Evolutionary conservation across 2,113 vertebrate genomes (phyloP).

Genomic region (Eupsittula cactorum): DNA sequence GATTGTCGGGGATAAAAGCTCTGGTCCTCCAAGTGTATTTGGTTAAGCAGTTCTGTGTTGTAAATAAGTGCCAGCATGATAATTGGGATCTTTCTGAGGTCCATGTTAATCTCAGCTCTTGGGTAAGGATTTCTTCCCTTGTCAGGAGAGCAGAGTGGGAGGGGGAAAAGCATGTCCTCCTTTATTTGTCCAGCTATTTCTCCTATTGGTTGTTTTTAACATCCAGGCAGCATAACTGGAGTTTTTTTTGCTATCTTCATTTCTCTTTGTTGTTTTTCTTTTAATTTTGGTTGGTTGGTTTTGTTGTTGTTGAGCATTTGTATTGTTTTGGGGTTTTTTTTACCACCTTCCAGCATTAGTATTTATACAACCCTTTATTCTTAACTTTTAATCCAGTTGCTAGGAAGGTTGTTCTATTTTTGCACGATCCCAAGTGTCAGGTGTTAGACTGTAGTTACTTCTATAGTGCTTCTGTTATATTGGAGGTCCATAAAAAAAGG

Average conservation of each 20-base stretch:
- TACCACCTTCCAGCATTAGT: not conserved
- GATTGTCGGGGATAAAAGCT: not conserved
- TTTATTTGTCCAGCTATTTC: not conserved
- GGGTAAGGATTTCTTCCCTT: not conserved
- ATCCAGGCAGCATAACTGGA: not conserved
- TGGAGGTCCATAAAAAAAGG: not conserved
- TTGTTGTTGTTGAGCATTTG: not conserved
- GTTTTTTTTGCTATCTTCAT: not conserved
- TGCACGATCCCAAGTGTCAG: not conserved
- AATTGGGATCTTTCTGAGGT: not conserved
- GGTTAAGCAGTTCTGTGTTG: not conserved
- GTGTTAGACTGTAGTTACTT: not conserved
- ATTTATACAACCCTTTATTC: not conserved
- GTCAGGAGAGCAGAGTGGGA: not conserved
- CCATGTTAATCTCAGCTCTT: not conserved
- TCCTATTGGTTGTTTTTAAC: not conserved
- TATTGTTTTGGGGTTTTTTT: not conserved
- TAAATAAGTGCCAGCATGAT: not conserved
- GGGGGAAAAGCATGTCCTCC: not conserved
- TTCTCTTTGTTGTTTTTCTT: not conserved
- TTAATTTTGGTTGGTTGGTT: not conserved
- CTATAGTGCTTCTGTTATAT: not conserved
- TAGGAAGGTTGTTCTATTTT: not conserved
- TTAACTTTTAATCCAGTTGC: not conserved
- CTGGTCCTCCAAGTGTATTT: not conserved